A percentile compares a stretch with the other conserved stretches of the same genome.
Evolutionary conservation across 2,888 invertebrate species (phyloP).

Genomic region (Chrysomela aeneicollis): DNA sequence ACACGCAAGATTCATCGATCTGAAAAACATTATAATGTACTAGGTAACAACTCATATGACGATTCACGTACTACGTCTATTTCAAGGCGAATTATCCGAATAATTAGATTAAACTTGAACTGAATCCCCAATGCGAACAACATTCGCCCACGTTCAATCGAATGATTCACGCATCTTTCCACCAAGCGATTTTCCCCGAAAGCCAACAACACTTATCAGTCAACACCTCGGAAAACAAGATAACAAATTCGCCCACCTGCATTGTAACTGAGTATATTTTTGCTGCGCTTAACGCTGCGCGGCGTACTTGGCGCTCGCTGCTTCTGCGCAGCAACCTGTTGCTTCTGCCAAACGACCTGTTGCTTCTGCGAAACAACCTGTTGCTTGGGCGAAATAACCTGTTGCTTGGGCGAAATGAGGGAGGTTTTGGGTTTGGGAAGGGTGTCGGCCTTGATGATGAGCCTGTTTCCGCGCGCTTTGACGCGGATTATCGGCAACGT

Average conservation of each 20-base stretch:
- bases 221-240: background rate
- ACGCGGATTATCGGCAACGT: slow-evolving; percentile 58
- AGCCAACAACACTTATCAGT: slow-evolving; percentile 2
- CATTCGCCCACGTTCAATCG: slow-evolving; percentile 3
- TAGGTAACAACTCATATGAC: too few species aligned
- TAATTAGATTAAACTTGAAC: background rate
- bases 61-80: background rate
- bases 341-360: background rate
- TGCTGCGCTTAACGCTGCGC: background rate
- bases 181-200: background rate
- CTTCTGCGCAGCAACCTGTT: background rate
- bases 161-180: slow-evolving; percentile 1
- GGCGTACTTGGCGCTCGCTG: background rate
- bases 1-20: too few species aligned
- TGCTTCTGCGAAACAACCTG: slow-evolving; percentile 16
- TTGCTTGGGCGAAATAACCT: slow-evolving; percentile 36
- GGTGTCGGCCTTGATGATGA: slow-evolving; percentile 51
- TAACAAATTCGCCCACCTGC: slow-evolving; percentile 5
- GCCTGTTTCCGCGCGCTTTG: slow-evolving; percentile 53
- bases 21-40: too few species aligned
- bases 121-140: background rate
- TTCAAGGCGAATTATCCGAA: background rate
- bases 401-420: slow-evolving; percentile 26
- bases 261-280: background rate
- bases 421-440: slow-evolving; percentile 47